Evolutionary conservation across 1,140 invertebrate genomes (phyloP), one percentile per base, ranked within the genome.

Genomic region (Drosophila gunungcola): DNA sequence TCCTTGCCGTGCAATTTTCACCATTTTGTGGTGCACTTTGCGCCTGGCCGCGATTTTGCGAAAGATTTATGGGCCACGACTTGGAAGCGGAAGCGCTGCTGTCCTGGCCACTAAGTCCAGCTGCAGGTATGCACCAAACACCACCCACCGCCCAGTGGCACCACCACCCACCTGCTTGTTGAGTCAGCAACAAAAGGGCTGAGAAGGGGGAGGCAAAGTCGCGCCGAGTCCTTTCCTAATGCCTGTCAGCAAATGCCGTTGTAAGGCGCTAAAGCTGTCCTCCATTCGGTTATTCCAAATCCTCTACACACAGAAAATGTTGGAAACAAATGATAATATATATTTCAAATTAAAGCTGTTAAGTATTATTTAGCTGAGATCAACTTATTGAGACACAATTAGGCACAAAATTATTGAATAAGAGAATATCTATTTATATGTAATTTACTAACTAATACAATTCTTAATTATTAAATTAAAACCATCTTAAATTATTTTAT

Each of bases 11-110:
- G 75, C 80, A 80, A 88, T 88, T 88, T 88, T 89, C 83, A 55
- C 76, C 83, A 80, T 88, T 88, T 88, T 88, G 79, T 80, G 83
- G 83, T 67, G 84, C 83, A 80, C 83, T 88, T 88, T 89, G 79
- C 84, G 73, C 83, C 83, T 76, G 75, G 74, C 67, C 84, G 84
- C 83, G 83, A 89, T 88, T 88, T 77, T 42, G 52, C 53, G 42
- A 53, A 80, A 89, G 84, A 88, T 88, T 88, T 89, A 88, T 88
- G 62, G 67, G 38, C 62, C 57, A 76, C 79, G 76, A 60, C 78
- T 77, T 80, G 62, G 79, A 38, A 60, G 79, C 69, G 78, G 80
- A 78, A 61, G 80, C 70, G 49, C 65, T 52, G 57, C 78, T 46
- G 65, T 46, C 60, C 63, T 41, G 53, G 73, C 81, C 84, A 86